These are phyloP conservation scores for Lagria hirta DNA, from an alignment of 2,888 invertebrate species.

Conservation along the genomic window DNA sequence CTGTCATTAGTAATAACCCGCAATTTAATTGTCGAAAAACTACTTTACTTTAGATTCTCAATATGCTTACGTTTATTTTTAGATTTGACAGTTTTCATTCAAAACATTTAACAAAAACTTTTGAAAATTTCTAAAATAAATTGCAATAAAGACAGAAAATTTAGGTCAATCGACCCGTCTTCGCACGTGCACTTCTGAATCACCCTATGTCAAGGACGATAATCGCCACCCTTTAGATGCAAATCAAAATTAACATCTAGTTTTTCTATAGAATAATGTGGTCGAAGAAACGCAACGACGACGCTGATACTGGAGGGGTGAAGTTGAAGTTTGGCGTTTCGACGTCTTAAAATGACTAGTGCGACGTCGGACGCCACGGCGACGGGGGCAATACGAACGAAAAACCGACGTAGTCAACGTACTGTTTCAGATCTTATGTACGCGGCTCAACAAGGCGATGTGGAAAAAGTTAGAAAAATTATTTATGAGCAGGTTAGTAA, in stretches of 20 bases:
- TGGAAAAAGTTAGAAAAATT: constrained; percentile 72
- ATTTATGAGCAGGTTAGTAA: constrained; percentile 77
- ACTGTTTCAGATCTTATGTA: constrained; percentile 86
- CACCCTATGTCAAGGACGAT: constrained; percentile 12
- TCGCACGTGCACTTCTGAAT: constrained; percentile 1
- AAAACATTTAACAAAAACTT: too few species aligned
- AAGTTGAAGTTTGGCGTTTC: constrained; percentile 25
- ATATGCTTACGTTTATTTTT: too few species aligned
- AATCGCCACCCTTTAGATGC: not conserved
- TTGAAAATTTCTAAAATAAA: too few species aligned
- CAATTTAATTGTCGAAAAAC: too few species aligned
- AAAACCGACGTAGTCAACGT: constrained; percentile 25
- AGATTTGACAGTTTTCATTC: too few species aligned
- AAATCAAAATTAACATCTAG: constrained; percentile 5
- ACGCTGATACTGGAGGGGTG: constrained; percentile 25
- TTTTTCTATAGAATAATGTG: constrained; percentile 24
- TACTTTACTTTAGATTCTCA: too few species aligned
- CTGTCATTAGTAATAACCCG: too few species aligned
- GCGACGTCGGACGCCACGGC: constrained; percentile 27
- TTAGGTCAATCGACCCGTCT: constrained; percentile 12
- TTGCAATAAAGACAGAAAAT: too few species aligned
- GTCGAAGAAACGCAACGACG: constrained; percentile 13
- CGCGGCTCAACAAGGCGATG: constrained; percentile 86
- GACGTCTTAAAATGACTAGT: constrained; percentile 36
- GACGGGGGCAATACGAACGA: constrained; percentile 21